Evolutionary conservation across 2,113 vertebrate genomes (phyloP).

Genomic region (Neofelis nebulosa): DNA sequence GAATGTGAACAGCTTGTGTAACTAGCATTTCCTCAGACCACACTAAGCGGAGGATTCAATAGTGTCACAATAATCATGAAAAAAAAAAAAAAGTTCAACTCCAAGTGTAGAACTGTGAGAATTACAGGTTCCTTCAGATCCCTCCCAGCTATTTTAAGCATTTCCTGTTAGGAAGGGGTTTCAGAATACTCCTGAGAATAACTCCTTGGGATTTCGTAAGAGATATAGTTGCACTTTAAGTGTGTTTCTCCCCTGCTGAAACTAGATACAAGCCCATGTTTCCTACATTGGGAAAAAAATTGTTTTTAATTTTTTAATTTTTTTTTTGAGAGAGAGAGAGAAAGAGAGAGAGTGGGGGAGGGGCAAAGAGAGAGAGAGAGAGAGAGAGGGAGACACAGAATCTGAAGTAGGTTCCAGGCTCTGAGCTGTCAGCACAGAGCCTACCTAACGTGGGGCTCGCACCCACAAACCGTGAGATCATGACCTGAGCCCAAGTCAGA

Average conservation of each 20-base stretch:
- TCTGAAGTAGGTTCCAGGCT: too few relatives aligned
- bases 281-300: background rate
- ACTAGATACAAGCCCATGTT: too few relatives aligned
- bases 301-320: too few relatives aligned
- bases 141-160: background rate
- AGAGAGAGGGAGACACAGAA: too few relatives aligned
- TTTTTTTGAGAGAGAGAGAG: too few relatives aligned
- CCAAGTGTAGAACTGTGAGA: conserved; percentile 1
- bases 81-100: conserved; percentile 10
- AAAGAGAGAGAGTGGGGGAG: too few relatives aligned
- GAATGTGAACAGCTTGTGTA: conserved; percentile 38
- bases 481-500: too few relatives aligned
- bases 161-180: background rate
- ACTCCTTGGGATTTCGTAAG: background rate
- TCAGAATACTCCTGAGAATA: background rate
- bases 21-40: conserved; percentile 24
- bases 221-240: background rate
- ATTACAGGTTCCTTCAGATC: background rate
- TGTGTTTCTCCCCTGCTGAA: background rate
- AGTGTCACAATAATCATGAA: background rate
- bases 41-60: background rate
- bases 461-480: too few relatives aligned
- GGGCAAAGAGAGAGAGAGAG: too few relatives aligned
- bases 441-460: too few relatives aligned
- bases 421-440: too few relatives aligned